Conservation (phyloP, 2,113 vertebrate genomes). For the Ctenomys sociabilis region DNA sequence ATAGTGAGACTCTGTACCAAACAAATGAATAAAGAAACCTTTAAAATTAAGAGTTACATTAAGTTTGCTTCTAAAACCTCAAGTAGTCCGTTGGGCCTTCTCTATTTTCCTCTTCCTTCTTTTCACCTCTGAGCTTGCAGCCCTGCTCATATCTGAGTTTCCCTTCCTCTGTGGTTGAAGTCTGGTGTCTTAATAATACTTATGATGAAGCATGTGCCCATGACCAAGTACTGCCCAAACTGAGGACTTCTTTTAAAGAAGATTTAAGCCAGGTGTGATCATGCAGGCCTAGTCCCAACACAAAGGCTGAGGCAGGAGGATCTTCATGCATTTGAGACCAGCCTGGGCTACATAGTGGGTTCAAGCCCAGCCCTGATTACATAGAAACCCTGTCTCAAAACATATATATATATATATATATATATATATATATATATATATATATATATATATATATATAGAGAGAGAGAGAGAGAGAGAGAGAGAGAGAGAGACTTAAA, state of each 20-base stretch:
- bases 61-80: conserved; percentile 52
- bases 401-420: too few species aligned
- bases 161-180: conserved; percentile 31
- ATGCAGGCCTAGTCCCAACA: not conserved
- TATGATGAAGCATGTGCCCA: not conserved
- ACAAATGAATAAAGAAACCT: too few species aligned
- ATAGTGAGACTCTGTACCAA: too few species aligned
- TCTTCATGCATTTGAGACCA: not conserved
- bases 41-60: conserved; percentile 21
- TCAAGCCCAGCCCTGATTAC: not conserved
- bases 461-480: not conserved
- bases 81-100: not conserved
- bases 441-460: too few species aligned
- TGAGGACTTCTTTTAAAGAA: not conserved
- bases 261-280: not conserved
- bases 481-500: not conserved
- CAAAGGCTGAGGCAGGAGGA: not conserved
- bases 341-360: not conserved
- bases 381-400: not conserved
- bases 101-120: conserved; percentile 53
- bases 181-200: conserved; percentile 18
- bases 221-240: not conserved
- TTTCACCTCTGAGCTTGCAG: conserved; percentile 26
- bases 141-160: conserved; percentile 23
- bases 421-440: too few species aligned